Percentiles rank a stretch among this genome's conserved stretches.
phyloP scores from a whole-genome alignment of 2,113 vertebrate species.

The Prolemur simus region DNA sequence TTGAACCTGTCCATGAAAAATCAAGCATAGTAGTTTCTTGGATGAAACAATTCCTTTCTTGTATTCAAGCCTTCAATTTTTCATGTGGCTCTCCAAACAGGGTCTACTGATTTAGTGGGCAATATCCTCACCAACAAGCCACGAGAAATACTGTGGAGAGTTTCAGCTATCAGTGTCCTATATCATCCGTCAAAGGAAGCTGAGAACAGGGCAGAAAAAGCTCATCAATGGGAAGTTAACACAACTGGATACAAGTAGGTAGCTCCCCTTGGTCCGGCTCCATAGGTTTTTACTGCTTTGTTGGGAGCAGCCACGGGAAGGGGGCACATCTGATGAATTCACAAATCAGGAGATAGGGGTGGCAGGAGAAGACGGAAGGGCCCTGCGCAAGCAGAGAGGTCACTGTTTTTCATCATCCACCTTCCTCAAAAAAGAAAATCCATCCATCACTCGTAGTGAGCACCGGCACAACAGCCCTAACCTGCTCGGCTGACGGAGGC shows the following conservation, averaged over 20 bases:
- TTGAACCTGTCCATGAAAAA: constrained; percentile 6
- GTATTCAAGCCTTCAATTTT: constrained; percentile 42
- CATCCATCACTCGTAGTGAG: not conserved
- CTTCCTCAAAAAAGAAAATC: not conserved
- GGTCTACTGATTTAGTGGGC: constrained; percentile 58
- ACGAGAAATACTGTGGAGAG: constrained; percentile 6
- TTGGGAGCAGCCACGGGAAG: not conserved
- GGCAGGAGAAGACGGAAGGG: not conserved
- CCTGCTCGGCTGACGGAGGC: not conserved
- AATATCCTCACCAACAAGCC: constrained; percentile 35
- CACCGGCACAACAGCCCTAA: not conserved
- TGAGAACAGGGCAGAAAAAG: not conserved
- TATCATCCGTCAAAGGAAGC: constrained; percentile 27
- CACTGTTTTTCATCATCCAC: not conserved
- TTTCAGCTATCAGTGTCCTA: not conserved
- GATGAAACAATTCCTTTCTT: constrained; percentile 56
- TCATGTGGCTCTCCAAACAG: constrained; percentile 42
- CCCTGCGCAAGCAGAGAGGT: not conserved
- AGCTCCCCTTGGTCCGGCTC: not conserved
- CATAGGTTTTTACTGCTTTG: not conserved
- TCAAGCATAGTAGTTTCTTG: constrained; percentile 16
- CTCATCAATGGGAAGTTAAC: not conserved
- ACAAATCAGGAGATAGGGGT: not conserved
- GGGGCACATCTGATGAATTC: not conserved
- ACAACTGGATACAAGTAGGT: not conserved